These are phyloP conservation scores for Hylia prasina DNA, from an alignment of 2,113 vertebrate species.

Conservation along the genomic window DNA sequence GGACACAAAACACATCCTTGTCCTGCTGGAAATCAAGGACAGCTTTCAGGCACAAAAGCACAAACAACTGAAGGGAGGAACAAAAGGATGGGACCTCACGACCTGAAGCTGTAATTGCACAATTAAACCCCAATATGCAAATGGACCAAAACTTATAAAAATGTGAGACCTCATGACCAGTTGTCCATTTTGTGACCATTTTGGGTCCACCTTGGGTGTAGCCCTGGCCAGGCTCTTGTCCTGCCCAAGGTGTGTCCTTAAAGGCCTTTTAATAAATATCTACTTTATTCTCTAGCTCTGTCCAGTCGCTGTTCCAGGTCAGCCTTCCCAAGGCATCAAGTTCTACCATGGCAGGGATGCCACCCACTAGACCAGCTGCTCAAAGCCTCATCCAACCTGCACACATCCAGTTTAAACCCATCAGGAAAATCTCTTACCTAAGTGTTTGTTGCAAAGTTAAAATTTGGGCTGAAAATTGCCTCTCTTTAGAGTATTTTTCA, in stretches of 20 bases:
- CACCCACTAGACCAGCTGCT: background rate
- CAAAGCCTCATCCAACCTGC: background rate
- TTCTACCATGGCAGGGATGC: background rate
- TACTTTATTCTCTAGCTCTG: background rate
- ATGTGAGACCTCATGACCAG: background rate
- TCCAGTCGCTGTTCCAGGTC: background rate
- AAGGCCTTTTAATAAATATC: background rate
- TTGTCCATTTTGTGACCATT: background rate
- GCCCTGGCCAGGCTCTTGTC: background rate
- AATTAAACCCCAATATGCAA: background rate
- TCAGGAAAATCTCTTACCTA: background rate
- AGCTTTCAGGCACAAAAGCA: background rate
- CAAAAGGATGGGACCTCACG: background rate
- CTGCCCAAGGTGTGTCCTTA: background rate
- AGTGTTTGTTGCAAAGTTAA: background rate
- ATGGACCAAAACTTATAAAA: background rate
- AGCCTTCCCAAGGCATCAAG: background rate
- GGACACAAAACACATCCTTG: background rate
- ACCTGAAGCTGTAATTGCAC: background rate
- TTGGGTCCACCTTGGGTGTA: background rate
- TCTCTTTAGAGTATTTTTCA: background rate
- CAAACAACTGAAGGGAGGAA: background rate
- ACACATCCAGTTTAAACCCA: background rate
- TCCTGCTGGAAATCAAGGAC: background rate
- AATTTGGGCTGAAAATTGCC: background rate